Conservation (phyloP, 2,113 vertebrate genomes). For the Ondatra zibethicus region DNA sequence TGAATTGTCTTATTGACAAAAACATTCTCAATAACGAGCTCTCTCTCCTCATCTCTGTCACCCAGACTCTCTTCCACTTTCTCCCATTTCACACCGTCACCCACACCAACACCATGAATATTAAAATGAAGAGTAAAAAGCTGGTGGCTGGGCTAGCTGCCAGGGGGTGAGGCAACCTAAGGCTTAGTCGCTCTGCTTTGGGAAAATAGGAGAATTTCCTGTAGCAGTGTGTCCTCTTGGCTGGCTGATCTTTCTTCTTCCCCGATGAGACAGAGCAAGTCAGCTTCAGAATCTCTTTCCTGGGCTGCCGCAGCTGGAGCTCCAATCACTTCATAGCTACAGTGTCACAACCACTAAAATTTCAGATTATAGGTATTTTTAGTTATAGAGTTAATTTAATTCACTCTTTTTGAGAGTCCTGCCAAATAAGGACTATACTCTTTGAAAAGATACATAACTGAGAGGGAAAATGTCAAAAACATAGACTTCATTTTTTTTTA, state of each 20-base stretch:
- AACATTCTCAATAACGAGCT: not conserved
- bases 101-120: not conserved
- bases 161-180: not conserved
- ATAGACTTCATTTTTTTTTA: not conserved
- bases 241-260: not conserved
- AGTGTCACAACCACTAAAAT: slow-evolving; percentile 3
- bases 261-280: not conserved
- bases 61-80: not conserved
- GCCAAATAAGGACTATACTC: slow-evolving; percentile 9
- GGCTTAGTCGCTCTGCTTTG: not conserved
- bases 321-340: not conserved
- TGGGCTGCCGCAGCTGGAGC: slow-evolving; percentile 3
- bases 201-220: not conserved
- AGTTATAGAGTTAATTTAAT: not conserved
- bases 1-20: slow-evolving; percentile 46
- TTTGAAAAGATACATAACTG: not conserved
- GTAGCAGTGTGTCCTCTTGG: not conserved
- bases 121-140: not conserved
- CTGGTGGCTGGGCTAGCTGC: not conserved
- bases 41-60: slow-evolving; percentile 62
- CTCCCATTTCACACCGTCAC: not conserved
- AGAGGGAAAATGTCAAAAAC: not conserved
- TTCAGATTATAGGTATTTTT: slow-evolving; percentile 18
- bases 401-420: not conserved
- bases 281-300: not conserved